These are phyloP conservation scores for Salvelinus fontinalis DNA, from an alignment of 2,113 vertebrate species.

Conservation along the genomic window DNA sequence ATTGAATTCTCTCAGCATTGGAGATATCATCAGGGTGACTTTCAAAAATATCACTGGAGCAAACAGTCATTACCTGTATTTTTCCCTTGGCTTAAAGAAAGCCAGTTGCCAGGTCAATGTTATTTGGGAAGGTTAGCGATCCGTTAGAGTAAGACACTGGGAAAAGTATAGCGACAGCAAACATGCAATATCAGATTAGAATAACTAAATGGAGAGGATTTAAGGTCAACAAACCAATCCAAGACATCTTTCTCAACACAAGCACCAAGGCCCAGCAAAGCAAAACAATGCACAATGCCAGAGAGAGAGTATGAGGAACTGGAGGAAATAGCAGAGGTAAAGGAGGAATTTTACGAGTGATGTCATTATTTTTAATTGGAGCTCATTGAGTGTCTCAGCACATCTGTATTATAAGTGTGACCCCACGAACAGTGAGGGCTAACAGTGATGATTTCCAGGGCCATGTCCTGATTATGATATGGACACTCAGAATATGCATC, in stretches of 20 bases:
- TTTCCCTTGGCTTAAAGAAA: conserved; percentile 6
- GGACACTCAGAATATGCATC: neutral
- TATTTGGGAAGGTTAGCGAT: neutral
- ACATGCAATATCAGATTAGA: neutral
- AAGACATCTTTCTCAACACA: too few relatives aligned
- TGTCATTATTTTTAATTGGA: neutral
- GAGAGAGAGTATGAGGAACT: too few relatives aligned
- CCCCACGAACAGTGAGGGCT: too few relatives aligned
- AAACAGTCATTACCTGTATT: conserved; percentile 18
- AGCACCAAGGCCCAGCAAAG: too few relatives aligned
- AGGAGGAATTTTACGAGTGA: too few relatives aligned
- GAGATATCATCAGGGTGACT: conserved; percentile 65
- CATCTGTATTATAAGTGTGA: neutral
- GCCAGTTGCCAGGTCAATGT: neutral
- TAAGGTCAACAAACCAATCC: too few relatives aligned
- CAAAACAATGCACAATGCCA: too few relatives aligned
- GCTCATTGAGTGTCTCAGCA: neutral
- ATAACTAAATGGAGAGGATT: neutral
- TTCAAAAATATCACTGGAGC: conserved; percentile 17
- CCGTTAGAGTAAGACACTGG: neutral
- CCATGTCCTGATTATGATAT: too few relatives aligned
- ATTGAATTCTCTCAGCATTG: conserved; percentile 60
- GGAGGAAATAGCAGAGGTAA: too few relatives aligned
- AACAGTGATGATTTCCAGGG: too few relatives aligned
- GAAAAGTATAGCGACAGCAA: neutral